Evolutionary conservation across 2,888 invertebrate species (phyloP), one percentile per base, ranked within the genome.

Genomic region (Odontocolon sp.): DNA sequence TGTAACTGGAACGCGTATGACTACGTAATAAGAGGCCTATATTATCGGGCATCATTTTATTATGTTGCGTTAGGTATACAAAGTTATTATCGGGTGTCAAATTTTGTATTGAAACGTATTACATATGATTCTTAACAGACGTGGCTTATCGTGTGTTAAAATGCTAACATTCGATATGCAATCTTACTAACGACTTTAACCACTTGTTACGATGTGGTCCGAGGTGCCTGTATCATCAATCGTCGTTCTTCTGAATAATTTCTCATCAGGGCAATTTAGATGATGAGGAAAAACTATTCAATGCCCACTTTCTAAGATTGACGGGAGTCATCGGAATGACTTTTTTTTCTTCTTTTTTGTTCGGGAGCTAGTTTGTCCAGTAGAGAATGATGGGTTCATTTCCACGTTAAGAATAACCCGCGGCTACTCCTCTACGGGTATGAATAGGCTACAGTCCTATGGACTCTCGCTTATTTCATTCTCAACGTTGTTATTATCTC

Each of bases 311-410:
- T 31, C 4, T 18, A 56, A 67, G 42, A 69, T 59, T 54, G 28
- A 59, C n/a, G 26, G 47, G 57, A 50, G 36, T 14, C 11, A 69
- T 36, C 47, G 14, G n/a, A 31, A 31, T 40, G 8, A 23, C 56
- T 36, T 4, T n/a, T 33, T 40, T 54, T 33, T 33, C 3, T 28
- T 56, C 18, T 11, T 26, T 21, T 59, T 45, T 21, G 21, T 18
- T 54, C 54, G 61, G 54, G 4, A 54, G 70, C 61, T 33, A 16
- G n/a, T 23, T 42, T 40, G 33, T 70, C 63, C n/a, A 42, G 26
- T 5, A 33, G 42, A 50, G 56, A 71, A 77, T 68, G 76, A 71
- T 71, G 76, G 47, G 63, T 77, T 77, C 18, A 77, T 77, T 77
- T 67, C 47, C 47, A n/a, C 56, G 40, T 57, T 54, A 40, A 56